Conservation (phyloP, 2,888 invertebrate species). For the Clanis bilineata region DNA sequence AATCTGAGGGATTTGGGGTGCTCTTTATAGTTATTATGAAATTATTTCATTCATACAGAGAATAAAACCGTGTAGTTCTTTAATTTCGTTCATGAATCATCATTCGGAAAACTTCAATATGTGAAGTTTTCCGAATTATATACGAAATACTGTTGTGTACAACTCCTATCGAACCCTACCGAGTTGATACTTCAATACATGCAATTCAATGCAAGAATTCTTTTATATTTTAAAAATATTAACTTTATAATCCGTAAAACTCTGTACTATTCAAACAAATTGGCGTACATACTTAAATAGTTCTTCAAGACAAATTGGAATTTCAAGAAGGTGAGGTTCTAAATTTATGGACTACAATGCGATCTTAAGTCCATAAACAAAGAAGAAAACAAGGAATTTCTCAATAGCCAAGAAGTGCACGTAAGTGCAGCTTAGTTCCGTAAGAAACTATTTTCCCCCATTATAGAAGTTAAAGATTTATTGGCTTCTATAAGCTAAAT, state of each 20-base stretch:
- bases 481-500: constrained; percentile 9
- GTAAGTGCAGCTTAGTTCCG: constrained; percentile 7
- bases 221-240: constrained; percentile 1
- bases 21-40: no score
- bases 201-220: constrained; percentile 11
- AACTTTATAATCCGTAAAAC: background rate
- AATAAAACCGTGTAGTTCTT: no score
- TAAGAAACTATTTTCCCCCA: constrained; percentile 7
- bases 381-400: background rate
- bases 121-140: no score
- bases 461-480: constrained; percentile 3
- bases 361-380: constrained; percentile 1
- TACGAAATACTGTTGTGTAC: background rate
- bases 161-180: background rate
- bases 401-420: background rate
- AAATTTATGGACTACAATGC: background rate
- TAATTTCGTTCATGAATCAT: no score
- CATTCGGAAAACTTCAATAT: no score
- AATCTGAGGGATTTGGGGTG: no score
- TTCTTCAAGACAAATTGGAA: background rate
- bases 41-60: no score
- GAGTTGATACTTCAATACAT: constrained; percentile 2
- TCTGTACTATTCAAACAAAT: background rate
- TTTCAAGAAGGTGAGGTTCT: background rate
- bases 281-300: background rate